Evolutionary conservation across 1,140 invertebrate genomes (phyloP), one percentile per base, ranked within the genome.

Genomic region (Cephus cinctus): DNA sequence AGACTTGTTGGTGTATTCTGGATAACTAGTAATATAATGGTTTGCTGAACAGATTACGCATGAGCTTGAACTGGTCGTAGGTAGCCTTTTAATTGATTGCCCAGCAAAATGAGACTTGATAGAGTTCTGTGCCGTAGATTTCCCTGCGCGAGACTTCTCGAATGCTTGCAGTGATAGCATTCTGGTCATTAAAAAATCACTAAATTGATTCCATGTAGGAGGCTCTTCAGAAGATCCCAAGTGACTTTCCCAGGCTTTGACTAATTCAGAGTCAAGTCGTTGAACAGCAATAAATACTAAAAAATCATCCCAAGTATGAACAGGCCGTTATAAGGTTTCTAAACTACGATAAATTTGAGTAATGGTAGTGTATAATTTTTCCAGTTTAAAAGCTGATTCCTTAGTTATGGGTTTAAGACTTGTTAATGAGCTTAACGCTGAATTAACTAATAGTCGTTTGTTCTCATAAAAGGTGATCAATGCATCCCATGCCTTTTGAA

Each of bases 401-500:
- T 22, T 43, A 3, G 27, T 52, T 23, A 55, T 55, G 8, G 2
- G 15, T 15, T 52, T 55, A 2, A 58, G 2, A 2, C 21, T 35
- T 0, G 47, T 11, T 8, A 55, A 21, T 9, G 44, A 38, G 1
- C 42, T 43, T 0, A 58, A 12, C 6, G 56, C 48, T 14, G 44
- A 35, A 5, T 52, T 47, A 0, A 58, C 43, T 0, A 58, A 19
- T 19, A 52, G 18, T 0, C 43, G 44, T 23, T 52, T 35, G 35
- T 58, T 58, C n/a, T 58, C 49, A 23, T 55, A 55, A 21, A 55
- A 52, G 0, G 41, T 3, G 0, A 12, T 16, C 0, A 55, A 11
- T 0, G 46, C 23, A 4, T 50, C 43, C 49, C 52, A 58, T 0
- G 49, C 35, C 15, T 46, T 45, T 23, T 52, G 32, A 8, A 58